phyloP scores from a whole-genome alignment of 2,888 invertebrate species.

The Eulithis prunata region DNA sequence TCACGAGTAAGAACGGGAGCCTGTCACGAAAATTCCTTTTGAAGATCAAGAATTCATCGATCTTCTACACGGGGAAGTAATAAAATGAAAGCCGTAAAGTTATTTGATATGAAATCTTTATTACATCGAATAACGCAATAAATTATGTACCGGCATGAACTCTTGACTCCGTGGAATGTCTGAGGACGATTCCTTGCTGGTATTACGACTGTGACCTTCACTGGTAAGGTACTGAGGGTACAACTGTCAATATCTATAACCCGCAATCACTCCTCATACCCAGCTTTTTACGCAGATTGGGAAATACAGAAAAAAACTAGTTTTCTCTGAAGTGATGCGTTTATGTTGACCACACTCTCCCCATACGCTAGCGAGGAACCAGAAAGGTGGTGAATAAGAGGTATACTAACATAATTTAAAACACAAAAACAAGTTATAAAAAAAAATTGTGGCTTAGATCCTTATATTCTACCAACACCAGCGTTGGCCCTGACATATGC shows the following conservation, averaged over 20 bases:
- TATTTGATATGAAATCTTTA: slow-evolving; percentile 9
- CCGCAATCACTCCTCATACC: too few species aligned
- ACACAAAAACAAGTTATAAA: too few species aligned
- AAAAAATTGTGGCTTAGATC: too few species aligned
- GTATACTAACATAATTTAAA: too few species aligned
- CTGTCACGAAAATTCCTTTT: neutral
- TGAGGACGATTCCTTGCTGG: neutral
- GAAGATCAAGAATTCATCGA: slow-evolving; percentile 9
- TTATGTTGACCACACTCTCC: too few species aligned
- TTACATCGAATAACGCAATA: slow-evolving; percentile 4
- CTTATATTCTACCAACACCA: slow-evolving; percentile 14
- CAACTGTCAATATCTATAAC: too few species aligned
- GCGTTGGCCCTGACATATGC: slow-evolving; percentile 17
- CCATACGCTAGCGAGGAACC: too few species aligned
- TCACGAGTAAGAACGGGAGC: neutral
- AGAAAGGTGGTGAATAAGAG: too few species aligned
- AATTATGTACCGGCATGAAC: slow-evolving; percentile 5
- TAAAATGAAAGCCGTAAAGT: slow-evolving; percentile 1
- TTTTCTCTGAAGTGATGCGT: too few species aligned
- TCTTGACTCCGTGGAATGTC: neutral
- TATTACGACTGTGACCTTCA: neutral
- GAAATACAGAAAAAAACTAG: too few species aligned
- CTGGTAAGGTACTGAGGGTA: too few species aligned
- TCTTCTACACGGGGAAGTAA: slow-evolving; percentile 3
- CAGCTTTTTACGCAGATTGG: too few species aligned